phyloP scores from a whole-genome alignment of 2,113 vertebrate species.

The Potamarius usumacintae region DNA sequence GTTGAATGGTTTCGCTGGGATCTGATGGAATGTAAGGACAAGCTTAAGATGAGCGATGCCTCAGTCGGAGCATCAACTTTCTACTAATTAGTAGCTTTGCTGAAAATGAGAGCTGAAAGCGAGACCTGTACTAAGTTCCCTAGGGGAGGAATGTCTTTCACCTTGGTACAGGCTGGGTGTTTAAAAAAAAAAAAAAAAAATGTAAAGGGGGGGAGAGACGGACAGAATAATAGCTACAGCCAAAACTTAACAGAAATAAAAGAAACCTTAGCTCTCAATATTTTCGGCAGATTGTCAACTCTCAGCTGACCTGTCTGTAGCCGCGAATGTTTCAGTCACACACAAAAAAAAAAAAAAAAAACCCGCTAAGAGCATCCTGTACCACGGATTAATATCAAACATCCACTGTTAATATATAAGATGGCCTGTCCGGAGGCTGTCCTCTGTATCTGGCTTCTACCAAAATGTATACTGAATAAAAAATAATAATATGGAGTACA shows the following conservation, averaged over 20 bases:
- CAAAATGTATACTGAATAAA: slow-evolving; percentile 79
- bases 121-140: slow-evolving; percentile 75
- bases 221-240: slow-evolving; percentile 65
- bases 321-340: slow-evolving; percentile 62
- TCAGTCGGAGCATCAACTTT: slow-evolving; percentile 63
- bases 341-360: slow-evolving; percentile 13
- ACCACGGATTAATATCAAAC: slow-evolving; percentile 68
- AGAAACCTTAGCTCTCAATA: slow-evolving; percentile 44
- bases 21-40: slow-evolving; percentile 79
- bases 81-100: slow-evolving; percentile 71
- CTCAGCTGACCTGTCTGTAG: slow-evolving; percentile 60
- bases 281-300: slow-evolving; percentile 59
- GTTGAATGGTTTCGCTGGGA: slow-evolving; percentile 51
- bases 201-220: background rate
- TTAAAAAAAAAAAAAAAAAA: slow-evolving; percentile 39
- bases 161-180: slow-evolving; percentile 67
- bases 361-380: slow-evolving; percentile 71
- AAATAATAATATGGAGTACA: slow-evolving; percentile 83
- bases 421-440: slow-evolving; percentile 84
- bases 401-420: slow-evolving; percentile 50
- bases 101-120: slow-evolving; percentile 66
- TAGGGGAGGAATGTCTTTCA: slow-evolving; percentile 88
- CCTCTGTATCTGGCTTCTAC: slow-evolving; percentile 72
- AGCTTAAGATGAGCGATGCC: slow-evolving; percentile 65
- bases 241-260: slow-evolving; percentile 61